These are phyloP conservation scores for Brachionus plicatilis DNA, from an alignment of 1,140 invertebrate species.

Conservation along the genomic window DNA sequence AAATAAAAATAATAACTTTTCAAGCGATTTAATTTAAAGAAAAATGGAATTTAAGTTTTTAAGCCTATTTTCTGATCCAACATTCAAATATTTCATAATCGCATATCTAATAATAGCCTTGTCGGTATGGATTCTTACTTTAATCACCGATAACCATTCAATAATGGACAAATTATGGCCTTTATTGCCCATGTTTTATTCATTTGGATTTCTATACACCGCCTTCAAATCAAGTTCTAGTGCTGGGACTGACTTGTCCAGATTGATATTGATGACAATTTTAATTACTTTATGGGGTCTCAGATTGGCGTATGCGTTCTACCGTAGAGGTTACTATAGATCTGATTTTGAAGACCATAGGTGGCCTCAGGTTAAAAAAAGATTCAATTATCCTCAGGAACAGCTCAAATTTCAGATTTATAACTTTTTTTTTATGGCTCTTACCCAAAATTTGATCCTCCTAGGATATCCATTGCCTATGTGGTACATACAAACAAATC, in stretches of 20 bases:
- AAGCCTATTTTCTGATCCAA: slow-evolving; percentile 4
- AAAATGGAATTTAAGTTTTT: slow-evolving; percentile 28
- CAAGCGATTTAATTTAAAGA: not conserved
- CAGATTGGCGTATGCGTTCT: slow-evolving; percentile 16
- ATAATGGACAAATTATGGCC: slow-evolving; percentile 22
- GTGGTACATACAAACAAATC: slow-evolving; percentile 18
- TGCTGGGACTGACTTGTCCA: not conserved
- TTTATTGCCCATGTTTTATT: slow-evolving; percentile 26
- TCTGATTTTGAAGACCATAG: slow-evolving; percentile 30
- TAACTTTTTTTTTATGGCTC: slow-evolving; percentile 26
- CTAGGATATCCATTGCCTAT: slow-evolving; percentile 18
- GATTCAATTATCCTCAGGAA: slow-evolving; percentile 27
- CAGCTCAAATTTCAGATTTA: slow-evolving; percentile 24
- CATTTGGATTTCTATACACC: not conserved
- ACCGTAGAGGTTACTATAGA: slow-evolving; percentile 1
- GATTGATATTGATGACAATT: not conserved
- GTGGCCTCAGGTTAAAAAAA: slow-evolving; percentile 21
- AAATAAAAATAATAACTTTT: not conserved
- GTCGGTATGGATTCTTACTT: not conserved
- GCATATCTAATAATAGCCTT: not conserved
- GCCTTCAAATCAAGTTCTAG: not conserved
- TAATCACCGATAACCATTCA: slow-evolving; percentile 26
- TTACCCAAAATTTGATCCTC: slow-evolving; percentile 19
- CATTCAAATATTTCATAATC: not conserved
- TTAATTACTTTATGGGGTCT: slow-evolving; percentile 31